A percentile compares a stretch with the other conserved stretches of the same genome.
Evolutionary conservation across 2,888 invertebrate species (phyloP).

Genomic region (Perizoma affinitatum): DNA sequence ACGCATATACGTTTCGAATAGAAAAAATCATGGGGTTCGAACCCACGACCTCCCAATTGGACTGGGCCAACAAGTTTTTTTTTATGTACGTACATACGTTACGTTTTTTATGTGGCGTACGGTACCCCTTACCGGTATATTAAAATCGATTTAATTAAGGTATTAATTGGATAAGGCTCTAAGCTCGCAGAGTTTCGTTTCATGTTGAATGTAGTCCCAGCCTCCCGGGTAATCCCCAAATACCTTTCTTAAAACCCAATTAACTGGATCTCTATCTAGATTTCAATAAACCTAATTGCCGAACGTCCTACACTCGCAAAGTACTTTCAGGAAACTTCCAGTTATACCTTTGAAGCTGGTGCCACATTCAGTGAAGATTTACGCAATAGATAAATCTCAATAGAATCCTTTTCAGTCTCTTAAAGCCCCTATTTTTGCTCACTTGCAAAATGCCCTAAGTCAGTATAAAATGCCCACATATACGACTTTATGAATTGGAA

Average conservation of each 20-base stretch:
- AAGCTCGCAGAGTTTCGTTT: constrained; percentile 5
- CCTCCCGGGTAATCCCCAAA: constrained; percentile 9
- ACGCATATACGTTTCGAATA: too few species aligned
- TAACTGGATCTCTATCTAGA: constrained; percentile 13
- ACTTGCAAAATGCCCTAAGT: constrained; percentile 51
- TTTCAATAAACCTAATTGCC: constrained; percentile 20
- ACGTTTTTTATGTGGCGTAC: too few species aligned
- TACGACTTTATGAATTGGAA: constrained; percentile 20
- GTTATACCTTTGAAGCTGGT: constrained; percentile 40
- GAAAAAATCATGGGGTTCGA: too few species aligned
- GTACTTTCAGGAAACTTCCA: constrained; percentile 20
- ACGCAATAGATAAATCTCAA: constrained; percentile 49
- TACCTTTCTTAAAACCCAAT: constrained; percentile 16
- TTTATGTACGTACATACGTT: too few species aligned
- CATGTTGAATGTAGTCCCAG: constrained; percentile 1
- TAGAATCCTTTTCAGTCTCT: constrained; percentile 63
- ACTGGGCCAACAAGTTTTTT: too few species aligned
- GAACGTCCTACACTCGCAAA: not conserved
- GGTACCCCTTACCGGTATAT: too few species aligned
- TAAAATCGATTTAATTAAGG: too few species aligned
- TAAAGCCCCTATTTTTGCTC: constrained; percentile 59
- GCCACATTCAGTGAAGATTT: constrained; percentile 47
- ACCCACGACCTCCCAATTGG: too few species aligned
- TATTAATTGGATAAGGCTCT: not conserved
- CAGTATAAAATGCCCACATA: constrained; percentile 35